Base-by-base conservation (phyloP, 2,888 invertebrate species). In the Tenthredo scrophulariae region DNA sequence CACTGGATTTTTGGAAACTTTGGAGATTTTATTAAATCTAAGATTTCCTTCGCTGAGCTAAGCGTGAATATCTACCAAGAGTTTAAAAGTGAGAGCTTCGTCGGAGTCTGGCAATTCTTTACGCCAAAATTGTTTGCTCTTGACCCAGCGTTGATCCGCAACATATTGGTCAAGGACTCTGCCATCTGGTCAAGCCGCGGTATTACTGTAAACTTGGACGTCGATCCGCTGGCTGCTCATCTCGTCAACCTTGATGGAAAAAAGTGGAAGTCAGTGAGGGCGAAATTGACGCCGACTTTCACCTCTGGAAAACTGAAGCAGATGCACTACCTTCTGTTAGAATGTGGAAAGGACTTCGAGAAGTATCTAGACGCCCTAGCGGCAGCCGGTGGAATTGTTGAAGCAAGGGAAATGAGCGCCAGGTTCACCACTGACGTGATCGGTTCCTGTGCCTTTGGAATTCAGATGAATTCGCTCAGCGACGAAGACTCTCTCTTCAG, bases 111-210 rank as follows among this genome's bases (percentile, higher is more conserved):
- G 90, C 94, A 96, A 86, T 94, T 96, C 86, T 94, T 95, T 85
- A 94, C 95, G 58, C 96, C 96, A 1, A 95, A 95, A 22, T 91
- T 96, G 65, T 91, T 96, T 37, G 93, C 96, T 15, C 93, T 96
- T 85, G 96, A 96, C 91, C 94, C 95, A 15, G 94, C 95, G 18
- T 90, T 96, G 86, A 95, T 95, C 67, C 89, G 89, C 74, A 93
- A 94, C 84, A 94, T 96, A 29, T 90, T 96, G 88, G 94, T 95
- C 70, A 95, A 94, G 88, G 96, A 96, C 90, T 96, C 96, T 88
- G 94, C 94, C 22, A 93, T 95, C 91, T 96, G 96, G 88, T 95
- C 95, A 91, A 96, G 96, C 88, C 95, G 96, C 80, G 96, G 96
- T 0, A 93, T 95, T 50, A 95, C 95, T 89, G 94, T 94, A 80